These are phyloP conservation scores for Sula dactylatra DNA, from an alignment of 2,113 vertebrate species.

Conservation along the genomic window DNA sequence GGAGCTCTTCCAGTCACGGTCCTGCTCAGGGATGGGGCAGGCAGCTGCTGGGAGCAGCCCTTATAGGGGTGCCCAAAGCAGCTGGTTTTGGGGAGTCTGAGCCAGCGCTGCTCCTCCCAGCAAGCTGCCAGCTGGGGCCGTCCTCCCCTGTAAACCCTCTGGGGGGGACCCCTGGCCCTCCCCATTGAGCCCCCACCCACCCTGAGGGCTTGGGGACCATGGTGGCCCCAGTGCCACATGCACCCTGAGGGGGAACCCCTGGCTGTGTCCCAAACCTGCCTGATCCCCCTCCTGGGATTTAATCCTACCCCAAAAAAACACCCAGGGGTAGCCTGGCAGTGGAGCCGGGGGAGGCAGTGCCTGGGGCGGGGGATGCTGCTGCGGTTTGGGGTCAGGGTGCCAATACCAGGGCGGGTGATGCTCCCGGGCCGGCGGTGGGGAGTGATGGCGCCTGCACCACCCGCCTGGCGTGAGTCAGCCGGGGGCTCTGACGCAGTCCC, in stretches of 20 bases:
- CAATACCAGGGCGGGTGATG: neutral
- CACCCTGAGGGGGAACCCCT: neutral
- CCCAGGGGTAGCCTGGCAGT: neutral
- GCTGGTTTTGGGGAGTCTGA: neutral
- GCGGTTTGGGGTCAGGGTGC: neutral
- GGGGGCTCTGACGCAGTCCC: neutral
- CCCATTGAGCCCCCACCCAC: neutral
- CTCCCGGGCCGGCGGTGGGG: neutral
- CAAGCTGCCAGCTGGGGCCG: neutral
- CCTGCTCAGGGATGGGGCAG: accelerated
- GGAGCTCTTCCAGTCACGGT: accelerated
- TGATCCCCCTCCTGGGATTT: accelerated
- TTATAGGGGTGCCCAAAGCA: neutral
- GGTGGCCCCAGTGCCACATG: too few species aligned
- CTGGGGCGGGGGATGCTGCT: accelerated
- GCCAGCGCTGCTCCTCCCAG: neutral
- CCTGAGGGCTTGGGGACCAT: accelerated
- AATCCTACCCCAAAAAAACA: neutral
- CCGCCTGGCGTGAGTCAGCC: neutral
- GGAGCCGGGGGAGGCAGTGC: too few species aligned
- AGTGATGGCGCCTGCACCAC: neutral
- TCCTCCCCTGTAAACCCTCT: neutral
- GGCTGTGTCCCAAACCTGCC: neutral
- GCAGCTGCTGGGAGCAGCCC: accelerated
- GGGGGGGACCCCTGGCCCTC: accelerated